Evolutionary conservation across 1,140 invertebrate genomes (phyloP).

Genomic region (Camponotus floridanus): DNA sequence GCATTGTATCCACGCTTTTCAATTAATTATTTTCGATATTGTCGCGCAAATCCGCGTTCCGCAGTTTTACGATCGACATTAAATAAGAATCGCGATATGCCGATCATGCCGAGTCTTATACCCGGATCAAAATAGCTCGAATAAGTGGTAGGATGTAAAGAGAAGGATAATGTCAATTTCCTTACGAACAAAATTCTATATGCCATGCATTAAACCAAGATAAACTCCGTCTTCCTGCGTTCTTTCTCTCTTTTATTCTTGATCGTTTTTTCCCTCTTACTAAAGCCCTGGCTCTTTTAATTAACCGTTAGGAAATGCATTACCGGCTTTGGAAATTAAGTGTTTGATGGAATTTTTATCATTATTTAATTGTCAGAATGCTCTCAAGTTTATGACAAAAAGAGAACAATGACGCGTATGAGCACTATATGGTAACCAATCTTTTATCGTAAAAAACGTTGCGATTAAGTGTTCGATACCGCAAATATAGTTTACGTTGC

Average conservation of each 20-base stretch:
- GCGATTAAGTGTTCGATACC: background rate
- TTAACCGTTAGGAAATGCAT: constrained; percentile 57
- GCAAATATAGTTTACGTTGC: background rate
- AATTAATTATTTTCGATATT: constrained; percentile 49
- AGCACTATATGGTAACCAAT: background rate
- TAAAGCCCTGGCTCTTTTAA: constrained; percentile 22
- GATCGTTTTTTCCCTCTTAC: constrained; percentile 27
- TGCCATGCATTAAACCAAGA: constrained; percentile 60
- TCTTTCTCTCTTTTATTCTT: constrained; percentile 24
- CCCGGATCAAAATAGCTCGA: constrained; percentile 60
- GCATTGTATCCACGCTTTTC: constrained; percentile 48
- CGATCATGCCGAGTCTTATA: constrained; percentile 7
- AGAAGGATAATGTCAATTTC: constrained; percentile 63
- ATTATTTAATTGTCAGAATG: constrained; percentile 15
- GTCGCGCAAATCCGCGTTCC: constrained; percentile 11
- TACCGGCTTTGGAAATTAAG: constrained; percentile 38
- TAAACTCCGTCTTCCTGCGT: constrained; percentile 35
- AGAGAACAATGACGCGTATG: background rate
- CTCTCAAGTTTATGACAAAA: background rate
- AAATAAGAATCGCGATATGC: constrained; percentile 58
- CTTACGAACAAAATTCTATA: constrained; percentile 23
- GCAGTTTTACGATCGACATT: constrained; percentile 55
- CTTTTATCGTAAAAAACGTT: background rate
- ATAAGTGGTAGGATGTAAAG: constrained; percentile 55
- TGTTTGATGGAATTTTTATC: constrained; percentile 41